phyloP scores from a whole-genome alignment of 37 sponge, comb jelly and placozoan species.

The Spongia lamella region DNA sequence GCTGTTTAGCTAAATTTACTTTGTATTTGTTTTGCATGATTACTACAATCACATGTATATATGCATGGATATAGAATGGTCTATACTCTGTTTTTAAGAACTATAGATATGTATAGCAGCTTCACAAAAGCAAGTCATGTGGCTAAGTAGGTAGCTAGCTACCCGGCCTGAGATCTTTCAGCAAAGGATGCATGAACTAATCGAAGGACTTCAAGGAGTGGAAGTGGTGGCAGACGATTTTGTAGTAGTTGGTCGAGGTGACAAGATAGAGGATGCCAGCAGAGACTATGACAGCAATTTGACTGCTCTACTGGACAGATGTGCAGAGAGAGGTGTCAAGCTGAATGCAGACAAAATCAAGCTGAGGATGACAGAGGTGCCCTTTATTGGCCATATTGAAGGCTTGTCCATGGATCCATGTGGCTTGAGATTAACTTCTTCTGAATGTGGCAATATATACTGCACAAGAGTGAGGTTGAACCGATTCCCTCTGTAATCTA shows the following conservation, averaged over 20 bases:
- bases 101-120: no score
- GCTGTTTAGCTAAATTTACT: no score
- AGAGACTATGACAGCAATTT: conserved; percentile 28
- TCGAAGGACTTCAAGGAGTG: no score
- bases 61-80: no score
- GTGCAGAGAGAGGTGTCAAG: conserved; percentile 2
- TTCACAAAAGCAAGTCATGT: conserved; percentile 27
- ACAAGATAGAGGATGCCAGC: no score
- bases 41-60: no score
- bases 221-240: no score
- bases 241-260: no score
- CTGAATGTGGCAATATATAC: no score
- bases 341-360: conserved; percentile 40
- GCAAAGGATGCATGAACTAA: conserved; percentile 27
- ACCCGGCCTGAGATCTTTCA: conserved; percentile 52
- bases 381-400: conserved; percentile 47
- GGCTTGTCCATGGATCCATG: conserved; percentile 41
- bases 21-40: no score
- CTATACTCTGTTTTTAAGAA: no score
- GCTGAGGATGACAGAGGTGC: conserved; percentile 36
- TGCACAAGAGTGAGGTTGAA: background rate
- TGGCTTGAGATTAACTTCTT: background rate
- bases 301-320: conserved; percentile 29
- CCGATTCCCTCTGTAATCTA: background rate
- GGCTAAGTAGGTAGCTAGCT: no score